Percentiles rank a stretch among this genome's conserved stretches.
Conservation (phyloP, 1,140 invertebrate genomes). For the Panagrolaimus sp. region DNA sequence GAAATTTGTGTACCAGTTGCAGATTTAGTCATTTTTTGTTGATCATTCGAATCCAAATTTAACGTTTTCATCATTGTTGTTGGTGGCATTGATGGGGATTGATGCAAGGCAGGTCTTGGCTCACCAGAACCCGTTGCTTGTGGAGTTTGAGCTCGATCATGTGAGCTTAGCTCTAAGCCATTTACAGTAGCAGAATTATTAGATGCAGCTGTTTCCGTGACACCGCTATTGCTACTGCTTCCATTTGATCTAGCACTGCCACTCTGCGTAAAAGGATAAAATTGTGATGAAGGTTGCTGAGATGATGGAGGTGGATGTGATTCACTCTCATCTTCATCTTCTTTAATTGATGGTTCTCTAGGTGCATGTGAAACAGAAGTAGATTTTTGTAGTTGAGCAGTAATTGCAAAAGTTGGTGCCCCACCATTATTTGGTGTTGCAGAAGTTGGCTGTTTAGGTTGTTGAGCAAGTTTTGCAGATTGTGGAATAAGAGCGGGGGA, state of each 20-base stretch:
- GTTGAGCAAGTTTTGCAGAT: conserved; percentile 41
- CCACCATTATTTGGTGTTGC: conserved; percentile 5
- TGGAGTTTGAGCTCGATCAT: not conserved
- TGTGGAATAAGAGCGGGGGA: conserved; percentile 25
- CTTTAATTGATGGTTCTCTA: conserved; percentile 54
- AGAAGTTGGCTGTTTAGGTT: conserved; percentile 3
- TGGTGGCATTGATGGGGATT: conserved; percentile 54
- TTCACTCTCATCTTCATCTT: conserved; percentile 54
- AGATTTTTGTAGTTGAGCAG: conserved; percentile 43
- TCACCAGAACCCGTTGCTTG: not conserved
- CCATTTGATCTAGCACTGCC: conserved; percentile 6
- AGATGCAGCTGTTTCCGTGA: too few species aligned
- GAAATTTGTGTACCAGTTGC: conserved; percentile 41
- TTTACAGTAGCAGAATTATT: conserved; percentile 6
- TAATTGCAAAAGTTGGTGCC: conserved; percentile 2
- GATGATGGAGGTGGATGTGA: not conserved
- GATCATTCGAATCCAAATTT: conserved; percentile 8
- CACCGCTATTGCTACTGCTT: conserved; percentile 7
- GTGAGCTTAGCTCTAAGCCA: conserved; percentile 1
- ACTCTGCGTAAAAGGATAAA: conserved; percentile 12
- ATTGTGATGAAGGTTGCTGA: not conserved
- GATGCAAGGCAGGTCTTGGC: conserved; percentile 35
- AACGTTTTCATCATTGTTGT: conserved; percentile 42
- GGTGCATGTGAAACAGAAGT: conserved; percentile 55
- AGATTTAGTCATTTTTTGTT: conserved; percentile 51